These are phyloP conservation scores for Lepeophtheirus salmonis DNA, from an alignment of 1,140 invertebrate species.

Conservation along the genomic window DNA sequence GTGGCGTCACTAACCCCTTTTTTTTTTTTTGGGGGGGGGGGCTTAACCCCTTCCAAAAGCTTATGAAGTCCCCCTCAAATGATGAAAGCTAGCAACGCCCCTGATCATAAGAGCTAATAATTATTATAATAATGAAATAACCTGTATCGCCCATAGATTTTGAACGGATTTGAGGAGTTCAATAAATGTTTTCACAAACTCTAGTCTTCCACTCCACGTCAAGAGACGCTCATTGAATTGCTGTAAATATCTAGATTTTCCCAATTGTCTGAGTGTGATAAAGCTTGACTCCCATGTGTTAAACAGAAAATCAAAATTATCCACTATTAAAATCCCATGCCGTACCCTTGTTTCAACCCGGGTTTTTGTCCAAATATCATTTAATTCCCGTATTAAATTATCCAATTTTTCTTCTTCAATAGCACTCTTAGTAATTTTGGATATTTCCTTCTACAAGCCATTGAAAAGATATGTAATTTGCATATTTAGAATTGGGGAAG, in stretches of 20 bases:
- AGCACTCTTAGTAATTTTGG: background rate
- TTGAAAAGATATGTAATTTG: background rate
- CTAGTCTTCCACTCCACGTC: background rate
- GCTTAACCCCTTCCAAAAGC: too few relatives aligned
- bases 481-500: too few relatives aligned
- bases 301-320: background rate
- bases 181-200: background rate
- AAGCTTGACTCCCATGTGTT: background rate
- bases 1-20: too few relatives aligned
- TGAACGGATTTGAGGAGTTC: background rate
- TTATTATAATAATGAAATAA: too few relatives aligned
- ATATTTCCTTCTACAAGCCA: background rate
- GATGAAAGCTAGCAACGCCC: too few relatives aligned
- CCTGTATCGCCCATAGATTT: background rate
- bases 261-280: slow-evolving; percentile 1
- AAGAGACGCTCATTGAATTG: slow-evolving; percentile 3
- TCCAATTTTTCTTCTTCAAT: slow-evolving; percentile 4
- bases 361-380: background rate
- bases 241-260: background rate
- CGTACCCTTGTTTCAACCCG: background rate
- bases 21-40: too few relatives aligned
- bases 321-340: background rate
- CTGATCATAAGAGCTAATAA: too few relatives aligned
- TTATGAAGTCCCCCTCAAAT: too few relatives aligned
- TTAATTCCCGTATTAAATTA: background rate